Base-by-base conservation (phyloP, 2,113 vertebrate genomes). In the Pimephales promelas region DNA sequence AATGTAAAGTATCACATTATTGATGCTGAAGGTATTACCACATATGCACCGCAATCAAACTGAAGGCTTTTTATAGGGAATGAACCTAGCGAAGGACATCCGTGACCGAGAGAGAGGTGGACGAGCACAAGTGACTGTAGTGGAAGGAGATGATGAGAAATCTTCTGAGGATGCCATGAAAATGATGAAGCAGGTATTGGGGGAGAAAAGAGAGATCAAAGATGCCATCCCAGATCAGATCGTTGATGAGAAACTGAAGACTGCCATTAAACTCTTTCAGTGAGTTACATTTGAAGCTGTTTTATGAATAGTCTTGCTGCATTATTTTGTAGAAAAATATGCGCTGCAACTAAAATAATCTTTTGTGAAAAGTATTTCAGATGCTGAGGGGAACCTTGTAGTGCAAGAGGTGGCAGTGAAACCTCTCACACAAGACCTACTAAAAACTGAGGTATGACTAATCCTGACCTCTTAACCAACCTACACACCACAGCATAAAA, bases 61-160 rank as follows among this genome's bases (percentile, higher is more conserved):
- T 52, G 31, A 81, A 18, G 3, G 0, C 24, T 75, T 10, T n/a
- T 81, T 76, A 24, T 88, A 97, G 96, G 96, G 92, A 0, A 96
- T 96, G 95, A 95, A 85, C 52, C 89, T 97, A 86, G 96, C 95
- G 36, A 97, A 96, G 87, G 96, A 97, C 83, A 97, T 97, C 86
- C 93, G 96, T 1, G 96, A 97, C 89, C 92, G 94, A 75, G 96
- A 97, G 79, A 94, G 96, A 0, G 96, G 94, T 0, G 96, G 96
- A 1, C 95, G 96, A 10, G 90, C 94, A 10, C 90, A 96, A 3
- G 92, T 97, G 75, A 93, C 89, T 0, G 79, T 97, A 24, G 95
- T 97, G 85, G 96, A 97, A 0, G 95, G 96, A 0, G 95, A 97
- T 5, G 1, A 92, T 0, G 96, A 97, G 79, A 83, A 13, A 0